Conservation (phyloP, 2,888 invertebrate species). For the Eurytoma californica region DNA sequence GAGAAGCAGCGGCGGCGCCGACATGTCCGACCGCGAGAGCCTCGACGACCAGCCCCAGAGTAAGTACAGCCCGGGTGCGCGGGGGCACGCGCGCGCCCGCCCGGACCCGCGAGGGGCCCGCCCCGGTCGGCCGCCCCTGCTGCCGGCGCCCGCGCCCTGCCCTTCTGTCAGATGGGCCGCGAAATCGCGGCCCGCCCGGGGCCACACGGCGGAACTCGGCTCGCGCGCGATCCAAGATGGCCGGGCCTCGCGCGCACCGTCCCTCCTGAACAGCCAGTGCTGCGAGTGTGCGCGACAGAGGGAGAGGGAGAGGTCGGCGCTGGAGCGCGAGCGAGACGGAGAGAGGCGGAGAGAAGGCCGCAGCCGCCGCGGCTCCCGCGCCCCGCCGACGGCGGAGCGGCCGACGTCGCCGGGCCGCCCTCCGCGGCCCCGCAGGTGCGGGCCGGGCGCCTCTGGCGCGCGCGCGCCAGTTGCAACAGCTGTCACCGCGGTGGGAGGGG, state of each 20-base stretch:
- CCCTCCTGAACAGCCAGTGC: constrained; percentile 1
- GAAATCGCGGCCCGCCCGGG: constrained; percentile 54
- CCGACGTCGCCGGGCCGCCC: neutral
- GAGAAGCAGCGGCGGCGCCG: neutral
- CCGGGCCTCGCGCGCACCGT: constrained; percentile 56
- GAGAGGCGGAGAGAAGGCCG: neutral
- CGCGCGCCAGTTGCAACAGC: constrained; percentile 28
- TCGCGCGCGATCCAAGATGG: constrained; percentile 73
- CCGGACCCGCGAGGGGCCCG: neutral
- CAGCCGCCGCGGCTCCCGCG: constrained; percentile 53
- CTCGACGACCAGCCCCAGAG: constrained; percentile 74
- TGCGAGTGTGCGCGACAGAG: constrained; percentile 60
- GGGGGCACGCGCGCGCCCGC: neutral
- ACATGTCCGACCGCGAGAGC: constrained; percentile 74
- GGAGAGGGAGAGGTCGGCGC: constrained; percentile 58
- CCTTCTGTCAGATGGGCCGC: constrained; percentile 42
- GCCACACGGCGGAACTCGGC: constrained; percentile 66
- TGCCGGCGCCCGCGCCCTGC: neutral
- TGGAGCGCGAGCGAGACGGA: neutral
- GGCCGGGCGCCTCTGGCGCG: neutral
- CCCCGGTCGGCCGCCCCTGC: neutral
- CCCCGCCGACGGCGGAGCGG: constrained; percentile 59
- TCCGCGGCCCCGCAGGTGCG: neutral
- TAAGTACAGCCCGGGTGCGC: constrained; percentile 61
- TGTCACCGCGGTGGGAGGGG: constrained; percentile 16